A percentile compares a stretch with the other conserved stretches of the same genome.
These are phyloP conservation scores for Calameuta idolon DNA, from an alignment of 2,888 invertebrate genomes.

Conservation along the genomic window DNA sequence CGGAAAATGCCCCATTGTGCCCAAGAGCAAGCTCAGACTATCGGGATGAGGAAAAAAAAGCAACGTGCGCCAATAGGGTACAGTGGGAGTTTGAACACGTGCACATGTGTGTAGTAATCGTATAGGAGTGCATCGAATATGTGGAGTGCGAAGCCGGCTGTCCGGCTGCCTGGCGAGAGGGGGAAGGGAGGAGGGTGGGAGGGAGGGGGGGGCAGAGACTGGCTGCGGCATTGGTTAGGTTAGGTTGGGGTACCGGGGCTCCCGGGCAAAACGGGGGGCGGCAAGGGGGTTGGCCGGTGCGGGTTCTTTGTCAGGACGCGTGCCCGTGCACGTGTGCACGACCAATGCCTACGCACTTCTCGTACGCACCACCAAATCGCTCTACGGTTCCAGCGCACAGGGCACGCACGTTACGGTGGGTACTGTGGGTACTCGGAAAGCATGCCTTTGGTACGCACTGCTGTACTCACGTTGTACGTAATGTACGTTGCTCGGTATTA, in stretches of 20 bases:
- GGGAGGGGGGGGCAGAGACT: conserved; percentile 22
- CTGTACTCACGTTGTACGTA: not conserved
- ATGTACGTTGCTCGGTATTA: not conserved
- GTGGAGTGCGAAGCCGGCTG: conserved; percentile 1
- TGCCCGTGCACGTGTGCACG: conserved; percentile 66
- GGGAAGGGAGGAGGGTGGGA: conserved; percentile 35
- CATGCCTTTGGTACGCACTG: not conserved
- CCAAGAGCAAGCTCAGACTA: not conserved
- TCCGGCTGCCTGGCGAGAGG: conserved; percentile 25
- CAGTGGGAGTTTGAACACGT: conserved; percentile 34
- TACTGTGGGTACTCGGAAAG: not conserved
- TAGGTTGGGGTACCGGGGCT: conserved; percentile 34
- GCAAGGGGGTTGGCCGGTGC: conserved; percentile 50
- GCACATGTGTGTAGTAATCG: conserved; percentile 17
- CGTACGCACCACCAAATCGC: conserved; percentile 33
- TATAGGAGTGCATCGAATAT: conserved; percentile 25
- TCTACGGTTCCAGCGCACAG: not conserved
- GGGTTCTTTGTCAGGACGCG: conserved; percentile 66
- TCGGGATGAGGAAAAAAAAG: not conserved
- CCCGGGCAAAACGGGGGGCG: conserved; percentile 25
- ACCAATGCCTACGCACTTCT: conserved; percentile 62
- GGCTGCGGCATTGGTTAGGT: conserved; percentile 34
- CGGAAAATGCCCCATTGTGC: not conserved
- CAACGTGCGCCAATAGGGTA: conserved; percentile 14
- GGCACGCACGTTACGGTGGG: not conserved